Percentiles rank a stretch among this genome's conserved stretches.
These are phyloP conservation scores for Orthosia cruda DNA, from an alignment of 2,888 invertebrate genomes.

Conservation along the genomic window DNA sequence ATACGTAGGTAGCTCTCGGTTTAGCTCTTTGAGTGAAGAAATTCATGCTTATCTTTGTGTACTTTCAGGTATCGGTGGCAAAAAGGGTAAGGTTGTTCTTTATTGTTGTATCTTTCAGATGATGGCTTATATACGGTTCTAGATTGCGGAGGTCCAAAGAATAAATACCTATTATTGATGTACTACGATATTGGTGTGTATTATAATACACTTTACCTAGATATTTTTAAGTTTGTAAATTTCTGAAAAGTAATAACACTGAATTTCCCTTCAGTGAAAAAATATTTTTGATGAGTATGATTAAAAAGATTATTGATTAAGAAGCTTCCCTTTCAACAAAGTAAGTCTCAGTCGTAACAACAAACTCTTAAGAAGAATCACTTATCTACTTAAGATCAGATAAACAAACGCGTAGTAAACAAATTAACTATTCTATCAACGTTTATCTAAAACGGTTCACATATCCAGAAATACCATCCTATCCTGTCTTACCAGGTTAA, in stretches of 20 bases:
- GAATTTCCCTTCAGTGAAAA: no score
- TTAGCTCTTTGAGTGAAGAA: not conserved
- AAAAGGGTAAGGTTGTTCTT: not conserved
- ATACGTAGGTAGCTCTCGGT: not conserved
- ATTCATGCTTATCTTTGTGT: slow-evolving; percentile 9
- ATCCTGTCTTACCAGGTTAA: slow-evolving; percentile 16
- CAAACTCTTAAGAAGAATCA: not conserved
- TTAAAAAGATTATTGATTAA: not conserved
- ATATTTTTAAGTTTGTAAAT: no score
- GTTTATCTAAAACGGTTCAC: slow-evolving; percentile 17
- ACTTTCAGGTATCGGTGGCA: not conserved
- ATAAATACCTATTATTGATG: not conserved
- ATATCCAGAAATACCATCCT: slow-evolving; percentile 11
- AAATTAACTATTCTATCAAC: not conserved
- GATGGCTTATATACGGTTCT: not conserved
- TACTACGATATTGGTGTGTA: no score
- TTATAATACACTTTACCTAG: no score
- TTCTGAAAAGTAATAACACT: no score
- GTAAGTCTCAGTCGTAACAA: not conserved
- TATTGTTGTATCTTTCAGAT: not conserved
- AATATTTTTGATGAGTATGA: not conserved
- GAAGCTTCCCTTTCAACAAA: not conserved
- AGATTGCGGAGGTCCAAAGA: not conserved
- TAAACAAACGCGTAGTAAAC: not conserved
- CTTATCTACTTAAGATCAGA: not conserved